Evolutionary conservation across 2,888 invertebrate species (phyloP).

Genomic region (Cenopis cana): DNA sequence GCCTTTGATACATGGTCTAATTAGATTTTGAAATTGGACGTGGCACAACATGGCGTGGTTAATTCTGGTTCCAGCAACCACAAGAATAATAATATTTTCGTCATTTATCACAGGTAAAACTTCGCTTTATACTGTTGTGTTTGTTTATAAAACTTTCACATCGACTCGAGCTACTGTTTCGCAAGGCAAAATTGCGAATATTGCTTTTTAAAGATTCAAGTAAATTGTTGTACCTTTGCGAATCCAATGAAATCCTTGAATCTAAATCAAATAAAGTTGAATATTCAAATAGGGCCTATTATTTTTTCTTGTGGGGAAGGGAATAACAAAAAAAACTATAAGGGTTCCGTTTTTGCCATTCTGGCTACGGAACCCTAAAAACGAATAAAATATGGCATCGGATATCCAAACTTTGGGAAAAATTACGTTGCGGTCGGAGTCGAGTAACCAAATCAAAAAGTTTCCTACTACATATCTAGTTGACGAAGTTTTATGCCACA

Average conservation of each 20-base stretch:
- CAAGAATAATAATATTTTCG: conserved; percentile 20
- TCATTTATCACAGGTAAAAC: conserved; percentile 19
- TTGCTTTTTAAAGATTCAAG: conserved; percentile 22
- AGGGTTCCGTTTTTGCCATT: no score
- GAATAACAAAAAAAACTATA: conserved; percentile 19
- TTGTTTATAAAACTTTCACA: neutral
- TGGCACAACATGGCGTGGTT: conserved; percentile 4
- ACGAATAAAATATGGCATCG: conserved; percentile 21
- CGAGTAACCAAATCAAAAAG: conserved; percentile 43
- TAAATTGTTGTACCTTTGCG: neutral
- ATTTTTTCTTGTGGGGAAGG: neutral
- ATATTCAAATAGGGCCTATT: conserved; percentile 9
- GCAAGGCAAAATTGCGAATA: conserved; percentile 4
- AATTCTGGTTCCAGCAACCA: conserved; percentile 15
- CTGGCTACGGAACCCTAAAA: no score
- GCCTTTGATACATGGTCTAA: conserved; percentile 27
- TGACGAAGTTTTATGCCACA: conserved; percentile 21
- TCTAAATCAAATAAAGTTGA: conserved; percentile 3
- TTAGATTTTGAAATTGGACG: conserved; percentile 29
- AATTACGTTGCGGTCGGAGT: conserved; percentile 20
- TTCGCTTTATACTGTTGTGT: neutral
- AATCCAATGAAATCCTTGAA: conserved; percentile 7
- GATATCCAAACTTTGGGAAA: conserved; percentile 27
- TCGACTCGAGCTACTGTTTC: neutral
- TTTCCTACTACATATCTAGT: conserved; percentile 23